Evolutionary conservation across 2,797 vertebrate species (phyloP).

Genomic region (Gymnothorax javanicus): DNA sequence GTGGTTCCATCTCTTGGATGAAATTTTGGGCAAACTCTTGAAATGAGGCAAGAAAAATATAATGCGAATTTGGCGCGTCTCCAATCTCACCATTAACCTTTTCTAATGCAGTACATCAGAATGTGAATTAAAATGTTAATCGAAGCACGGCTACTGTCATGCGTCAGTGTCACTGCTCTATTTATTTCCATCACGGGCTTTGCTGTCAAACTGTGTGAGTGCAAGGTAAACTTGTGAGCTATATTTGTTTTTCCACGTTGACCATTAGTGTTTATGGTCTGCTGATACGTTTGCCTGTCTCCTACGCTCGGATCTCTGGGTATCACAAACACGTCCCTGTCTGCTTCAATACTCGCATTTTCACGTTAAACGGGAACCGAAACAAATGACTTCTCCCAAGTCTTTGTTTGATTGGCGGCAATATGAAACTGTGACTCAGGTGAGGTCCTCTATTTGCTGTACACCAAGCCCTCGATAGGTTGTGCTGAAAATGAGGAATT

Average conservation of each 20-base stretch:
- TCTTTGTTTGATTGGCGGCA: not conserved
- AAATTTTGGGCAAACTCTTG: no score
- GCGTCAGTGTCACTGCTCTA: not conserved
- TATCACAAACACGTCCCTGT: not conserved
- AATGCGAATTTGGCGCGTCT: no score
- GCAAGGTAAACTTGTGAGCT: not conserved
- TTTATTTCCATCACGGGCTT: conserved; percentile 11
- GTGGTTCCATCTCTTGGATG: no score
- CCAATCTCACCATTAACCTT: no score
- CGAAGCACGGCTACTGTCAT: not conserved
- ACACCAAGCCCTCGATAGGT: not conserved
- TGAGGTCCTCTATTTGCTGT: conserved; percentile 14
- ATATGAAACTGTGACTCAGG: not conserved
- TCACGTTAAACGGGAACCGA: not conserved
- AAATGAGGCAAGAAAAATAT: no score
- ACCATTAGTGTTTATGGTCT: conserved; percentile 8
- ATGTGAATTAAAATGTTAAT: no score
- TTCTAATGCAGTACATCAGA: no score
- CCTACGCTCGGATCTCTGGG: not conserved
- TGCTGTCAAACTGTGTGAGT: not conserved
- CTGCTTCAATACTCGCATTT: not conserved
- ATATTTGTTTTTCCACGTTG: conserved; percentile 21
- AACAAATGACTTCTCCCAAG: no score
- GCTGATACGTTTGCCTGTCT: not conserved
- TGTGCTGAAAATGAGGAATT: not conserved